Percentiles rank a stretch among this genome's conserved stretches.
Conservation (phyloP, 2,888 invertebrate species). For the Synergus japonicus region DNA sequence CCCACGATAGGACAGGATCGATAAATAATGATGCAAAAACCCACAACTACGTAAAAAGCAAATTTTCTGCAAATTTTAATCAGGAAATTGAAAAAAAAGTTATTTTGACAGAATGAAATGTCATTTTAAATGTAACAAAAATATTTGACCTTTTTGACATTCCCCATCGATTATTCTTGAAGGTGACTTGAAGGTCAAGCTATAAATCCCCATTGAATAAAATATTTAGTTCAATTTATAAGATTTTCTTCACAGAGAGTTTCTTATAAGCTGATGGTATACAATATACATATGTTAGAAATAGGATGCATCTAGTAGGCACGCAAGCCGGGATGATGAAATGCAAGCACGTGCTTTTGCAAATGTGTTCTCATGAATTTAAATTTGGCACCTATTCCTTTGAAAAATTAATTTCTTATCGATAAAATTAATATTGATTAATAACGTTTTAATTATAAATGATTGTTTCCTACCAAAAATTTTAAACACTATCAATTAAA, state of each 20-base stretch:
- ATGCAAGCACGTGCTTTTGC: constrained; percentile 25
- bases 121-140: neutral
- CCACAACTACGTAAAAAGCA: neutral
- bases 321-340: constrained; percentile 18
- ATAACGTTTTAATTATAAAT: neutral
- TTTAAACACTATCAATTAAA: neutral
- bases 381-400: neutral
- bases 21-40: constrained; percentile 35
- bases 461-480: neutral
- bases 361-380: neutral
- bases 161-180: neutral
- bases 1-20: constrained; percentile 8
- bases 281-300: neutral
- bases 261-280: neutral
- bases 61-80: neutral
- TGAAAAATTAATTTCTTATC: neutral
- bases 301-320: neutral
- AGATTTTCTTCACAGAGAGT: neutral
- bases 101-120: neutral
- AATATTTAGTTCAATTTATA: neutral
- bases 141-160: neutral
- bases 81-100: neutral
- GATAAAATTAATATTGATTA: neutral
- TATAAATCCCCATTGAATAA: neutral
- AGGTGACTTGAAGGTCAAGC: constrained; percentile 27